These are phyloP conservation scores for Caenorhabditis auriculariae DNA, from an alignment of 2,888 invertebrate species.

Conservation along the genomic window DNA sequence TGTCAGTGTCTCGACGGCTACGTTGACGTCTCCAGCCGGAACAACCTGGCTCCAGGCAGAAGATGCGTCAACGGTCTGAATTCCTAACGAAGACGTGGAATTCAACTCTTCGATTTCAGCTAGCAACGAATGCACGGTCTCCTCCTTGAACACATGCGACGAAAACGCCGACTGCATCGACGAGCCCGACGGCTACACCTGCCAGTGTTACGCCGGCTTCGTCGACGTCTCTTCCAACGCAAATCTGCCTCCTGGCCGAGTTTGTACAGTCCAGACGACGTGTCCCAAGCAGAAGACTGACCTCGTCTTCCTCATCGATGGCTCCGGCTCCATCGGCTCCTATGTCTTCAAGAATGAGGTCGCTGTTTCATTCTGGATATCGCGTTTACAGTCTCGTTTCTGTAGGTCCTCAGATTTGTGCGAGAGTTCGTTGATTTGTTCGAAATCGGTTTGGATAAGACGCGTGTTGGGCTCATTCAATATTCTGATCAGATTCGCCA, in stretches of 20 bases:
- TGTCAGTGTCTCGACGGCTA: slow-evolving; percentile 54
- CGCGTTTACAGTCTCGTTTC: background rate
- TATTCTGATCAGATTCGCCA: slow-evolving; percentile 61
- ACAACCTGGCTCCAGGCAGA: slow-evolving; percentile 56
- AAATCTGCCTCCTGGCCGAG: slow-evolving; percentile 61
- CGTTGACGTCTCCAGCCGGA: slow-evolving; percentile 59
- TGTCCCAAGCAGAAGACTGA: slow-evolving; percentile 61
- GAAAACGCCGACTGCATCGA: slow-evolving; percentile 64
- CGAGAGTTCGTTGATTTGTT: slow-evolving; percentile 59
- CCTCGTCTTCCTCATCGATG: slow-evolving; percentile 60
- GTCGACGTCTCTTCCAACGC: slow-evolving; percentile 62
- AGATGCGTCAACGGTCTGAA: slow-evolving; percentile 39
- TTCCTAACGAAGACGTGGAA: background rate
- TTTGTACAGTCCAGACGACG: slow-evolving; percentile 62
- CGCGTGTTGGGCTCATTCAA: slow-evolving; percentile 56
- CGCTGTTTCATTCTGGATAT: background rate
- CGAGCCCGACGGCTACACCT: slow-evolving; percentile 60
- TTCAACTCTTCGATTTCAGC: slow-evolving; percentile 29
- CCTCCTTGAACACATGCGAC: slow-evolving; percentile 61
- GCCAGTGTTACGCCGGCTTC: slow-evolving; percentile 62
- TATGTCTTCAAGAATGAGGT: slow-evolving; percentile 57
- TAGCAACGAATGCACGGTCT: slow-evolving; percentile 59
- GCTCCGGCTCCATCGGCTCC: slow-evolving; percentile 60
- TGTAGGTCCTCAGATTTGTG: slow-evolving; percentile 49
- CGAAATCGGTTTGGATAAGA: slow-evolving; percentile 55